phyloP scores from a whole-genome alignment of 2,113 vertebrate species.

The Nannobrachium achirus region DNA sequence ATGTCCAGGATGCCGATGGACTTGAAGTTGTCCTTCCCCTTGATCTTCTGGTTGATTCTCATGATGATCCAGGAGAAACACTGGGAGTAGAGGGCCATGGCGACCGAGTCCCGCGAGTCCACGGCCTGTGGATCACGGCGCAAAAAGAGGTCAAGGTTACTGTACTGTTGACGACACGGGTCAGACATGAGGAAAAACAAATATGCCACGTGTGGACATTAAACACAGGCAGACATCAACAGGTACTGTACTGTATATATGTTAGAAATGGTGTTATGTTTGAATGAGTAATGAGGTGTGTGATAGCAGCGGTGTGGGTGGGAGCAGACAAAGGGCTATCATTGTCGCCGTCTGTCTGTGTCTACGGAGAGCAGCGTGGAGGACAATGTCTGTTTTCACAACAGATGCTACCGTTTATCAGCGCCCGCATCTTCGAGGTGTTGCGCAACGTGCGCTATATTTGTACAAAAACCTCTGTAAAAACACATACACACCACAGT shows the following conservation, averaged over 20 bases:
- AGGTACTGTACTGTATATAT: conserved; percentile 4
- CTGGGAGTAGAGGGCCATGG: conserved; percentile 93
- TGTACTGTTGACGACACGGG: neutral
- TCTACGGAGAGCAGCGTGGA: conserved; percentile 30
- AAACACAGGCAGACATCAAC: conserved; percentile 10
- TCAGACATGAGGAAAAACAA: neutral
- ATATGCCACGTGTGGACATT: too few species aligned
- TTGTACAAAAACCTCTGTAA: conserved; percentile 6
- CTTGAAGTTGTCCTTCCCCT: conserved; percentile 92
- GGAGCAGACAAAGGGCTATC: conserved; percentile 48
- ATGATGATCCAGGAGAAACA: conserved; percentile 94
- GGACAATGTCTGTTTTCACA: conserved; percentile 58
- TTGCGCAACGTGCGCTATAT: conserved; percentile 21
- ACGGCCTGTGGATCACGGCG: conserved; percentile 80
- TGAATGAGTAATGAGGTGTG: conserved; percentile 18
- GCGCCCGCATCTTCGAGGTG: conserved; percentile 29
- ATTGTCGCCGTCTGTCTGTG: conserved; percentile 39
- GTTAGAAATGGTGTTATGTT: conserved; percentile 20
- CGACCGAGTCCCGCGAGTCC: conserved; percentile 90
- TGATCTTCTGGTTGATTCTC: conserved; percentile 91
- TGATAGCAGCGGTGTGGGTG: conserved; percentile 15
- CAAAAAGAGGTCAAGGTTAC: conserved; percentile 6
- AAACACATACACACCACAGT: conserved; percentile 18
- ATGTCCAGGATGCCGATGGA: conserved; percentile 95
- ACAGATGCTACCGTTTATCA: conserved; percentile 46